Conservation (phyloP, 1,140 invertebrate genomes). For the Meloidogyne hapla region DNA sequence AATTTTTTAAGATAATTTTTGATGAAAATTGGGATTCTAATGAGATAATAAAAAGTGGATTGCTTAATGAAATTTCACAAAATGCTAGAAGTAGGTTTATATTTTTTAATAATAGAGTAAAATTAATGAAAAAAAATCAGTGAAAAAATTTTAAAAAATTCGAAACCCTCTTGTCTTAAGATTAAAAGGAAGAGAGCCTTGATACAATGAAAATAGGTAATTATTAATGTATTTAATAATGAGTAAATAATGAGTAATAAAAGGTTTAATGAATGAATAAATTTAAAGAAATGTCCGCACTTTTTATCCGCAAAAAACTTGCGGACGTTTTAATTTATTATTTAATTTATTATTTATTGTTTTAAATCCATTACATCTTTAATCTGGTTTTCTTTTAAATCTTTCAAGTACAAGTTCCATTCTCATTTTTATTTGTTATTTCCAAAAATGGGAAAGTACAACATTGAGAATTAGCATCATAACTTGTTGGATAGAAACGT, state of each 20-base stretch:
- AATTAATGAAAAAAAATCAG: neutral
- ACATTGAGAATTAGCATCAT: slow-evolving; percentile 44
- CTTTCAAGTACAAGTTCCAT: slow-evolving; percentile 24
- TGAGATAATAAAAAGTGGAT: slow-evolving; percentile 55
- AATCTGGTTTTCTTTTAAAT: neutral
- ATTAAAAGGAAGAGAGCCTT: no score
- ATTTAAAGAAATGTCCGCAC: no score
- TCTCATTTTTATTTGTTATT: slow-evolving; percentile 39
- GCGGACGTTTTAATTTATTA: no score
- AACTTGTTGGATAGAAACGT: slow-evolving; percentile 47
- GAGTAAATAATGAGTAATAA: no score
- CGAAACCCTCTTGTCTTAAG: no score
- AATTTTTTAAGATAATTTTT: slow-evolving; percentile 52
- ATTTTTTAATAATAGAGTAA: neutral
- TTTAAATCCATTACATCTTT: neutral
- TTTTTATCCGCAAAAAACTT: no score
- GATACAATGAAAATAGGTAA: no score
- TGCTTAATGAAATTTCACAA: slow-evolving; percentile 44
- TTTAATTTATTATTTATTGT: no score
- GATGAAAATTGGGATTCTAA: slow-evolving; percentile 56
- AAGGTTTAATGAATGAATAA: no score
- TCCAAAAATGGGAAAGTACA: slow-evolving; percentile 45
- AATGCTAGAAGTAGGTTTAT: slow-evolving; percentile 55
- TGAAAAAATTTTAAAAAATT: neutral
- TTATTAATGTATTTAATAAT: no score